These are phyloP conservation scores for Microtus richardsoni DNA, from an alignment of 2,113 vertebrate genomes.

Conservation along the genomic window DNA sequence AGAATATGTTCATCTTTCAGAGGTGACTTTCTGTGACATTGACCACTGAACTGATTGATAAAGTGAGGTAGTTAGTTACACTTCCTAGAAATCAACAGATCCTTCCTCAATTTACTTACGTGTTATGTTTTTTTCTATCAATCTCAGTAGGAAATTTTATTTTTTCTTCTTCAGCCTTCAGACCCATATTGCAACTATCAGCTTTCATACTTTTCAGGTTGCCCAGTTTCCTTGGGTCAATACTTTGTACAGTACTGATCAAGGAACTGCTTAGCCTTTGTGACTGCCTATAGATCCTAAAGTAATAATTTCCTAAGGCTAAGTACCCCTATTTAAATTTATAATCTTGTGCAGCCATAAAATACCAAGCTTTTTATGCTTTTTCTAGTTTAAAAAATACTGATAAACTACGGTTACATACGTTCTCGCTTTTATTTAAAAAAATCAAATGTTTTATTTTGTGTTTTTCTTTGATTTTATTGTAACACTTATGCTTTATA, in stretches of 20 bases:
- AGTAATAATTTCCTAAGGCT: neutral
- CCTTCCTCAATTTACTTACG: neutral
- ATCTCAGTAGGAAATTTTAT: neutral
- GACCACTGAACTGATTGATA: neutral
- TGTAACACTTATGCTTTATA: too few relatives aligned
- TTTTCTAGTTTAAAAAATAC: neutral
- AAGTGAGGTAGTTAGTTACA: neutral
- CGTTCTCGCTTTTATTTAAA: neutral
- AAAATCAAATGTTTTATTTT: neutral
- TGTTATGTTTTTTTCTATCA: too few relatives aligned
- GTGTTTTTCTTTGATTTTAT: neutral
- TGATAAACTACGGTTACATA: neutral
- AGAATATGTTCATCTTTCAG: neutral
- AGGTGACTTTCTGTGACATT: neutral
- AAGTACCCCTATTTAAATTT: neutral
- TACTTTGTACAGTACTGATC: neutral
- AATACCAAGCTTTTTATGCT: neutral
- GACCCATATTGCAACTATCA: neutral
- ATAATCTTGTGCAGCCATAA: neutral
- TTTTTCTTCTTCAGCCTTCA: neutral
- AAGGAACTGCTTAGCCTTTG: neutral
- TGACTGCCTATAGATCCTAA: neutral
- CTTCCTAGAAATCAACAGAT: neutral
- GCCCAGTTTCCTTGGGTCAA: neutral
- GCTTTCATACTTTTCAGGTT: neutral